Evolutionary conservation across 1,140 invertebrate genomes (phyloP).

Genomic region (Euglossa dilemma): DNA sequence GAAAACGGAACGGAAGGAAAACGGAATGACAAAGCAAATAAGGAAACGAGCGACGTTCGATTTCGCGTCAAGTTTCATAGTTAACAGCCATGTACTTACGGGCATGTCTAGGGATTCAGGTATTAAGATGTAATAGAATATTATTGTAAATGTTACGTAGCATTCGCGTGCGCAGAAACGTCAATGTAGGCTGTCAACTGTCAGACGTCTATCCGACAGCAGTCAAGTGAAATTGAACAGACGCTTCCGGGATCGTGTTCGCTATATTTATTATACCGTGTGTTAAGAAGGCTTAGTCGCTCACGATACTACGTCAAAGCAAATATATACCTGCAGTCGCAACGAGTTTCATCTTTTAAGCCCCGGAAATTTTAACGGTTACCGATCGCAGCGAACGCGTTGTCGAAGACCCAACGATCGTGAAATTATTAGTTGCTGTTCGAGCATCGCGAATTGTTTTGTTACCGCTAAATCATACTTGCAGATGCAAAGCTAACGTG

Average conservation of each 20-base stretch:
- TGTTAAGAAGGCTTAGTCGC: not conserved
- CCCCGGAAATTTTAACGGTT: not conserved
- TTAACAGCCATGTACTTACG: not conserved
- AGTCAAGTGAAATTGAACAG: conserved; percentile 36
- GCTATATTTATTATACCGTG: conserved; percentile 22
- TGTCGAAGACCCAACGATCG: not conserved
- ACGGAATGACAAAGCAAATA: not conserved
- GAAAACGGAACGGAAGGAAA: not conserved
- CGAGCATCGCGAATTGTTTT: not conserved
- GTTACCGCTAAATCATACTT: too few relatives aligned
- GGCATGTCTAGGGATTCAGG: not conserved
- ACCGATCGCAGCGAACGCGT: not conserved
- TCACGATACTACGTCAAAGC: not conserved
- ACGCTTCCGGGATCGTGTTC: conserved; percentile 37
- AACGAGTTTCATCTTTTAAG: not conserved
- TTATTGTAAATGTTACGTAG: conserved; percentile 25
- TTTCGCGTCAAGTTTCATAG: conserved; percentile 1
- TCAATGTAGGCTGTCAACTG: conserved; percentile 39
- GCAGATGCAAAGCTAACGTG: too few relatives aligned
- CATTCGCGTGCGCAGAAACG: not conserved
- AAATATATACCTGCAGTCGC: not conserved
- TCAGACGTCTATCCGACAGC: conserved; percentile 40
- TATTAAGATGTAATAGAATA: conserved; percentile 39
- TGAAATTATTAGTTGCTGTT: not conserved
- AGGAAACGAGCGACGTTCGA: not conserved